phyloP scores from a whole-genome alignment of 2,797 vertebrate genomes.

The Ctenosaura bakeri region DNA sequence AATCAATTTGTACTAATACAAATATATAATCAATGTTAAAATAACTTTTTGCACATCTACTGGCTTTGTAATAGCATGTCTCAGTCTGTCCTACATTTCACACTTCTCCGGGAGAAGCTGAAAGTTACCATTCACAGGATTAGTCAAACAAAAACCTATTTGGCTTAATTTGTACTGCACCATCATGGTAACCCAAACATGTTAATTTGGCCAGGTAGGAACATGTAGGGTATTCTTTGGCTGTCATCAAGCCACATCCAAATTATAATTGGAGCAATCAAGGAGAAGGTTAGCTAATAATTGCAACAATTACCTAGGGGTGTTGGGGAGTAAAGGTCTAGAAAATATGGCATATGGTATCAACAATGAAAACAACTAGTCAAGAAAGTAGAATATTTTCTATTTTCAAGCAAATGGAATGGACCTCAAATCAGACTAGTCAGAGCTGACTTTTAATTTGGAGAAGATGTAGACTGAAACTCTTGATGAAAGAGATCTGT shows the following conservation, averaged over 20 bases:
- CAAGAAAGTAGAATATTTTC: background rate
- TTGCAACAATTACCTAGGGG: background rate
- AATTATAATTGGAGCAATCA: background rate
- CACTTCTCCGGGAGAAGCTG: background rate
- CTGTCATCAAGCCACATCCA: background rate
- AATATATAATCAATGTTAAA: no score
- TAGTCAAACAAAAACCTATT: background rate
- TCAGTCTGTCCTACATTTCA: background rate
- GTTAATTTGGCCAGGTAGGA: background rate
- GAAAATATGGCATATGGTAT: background rate
- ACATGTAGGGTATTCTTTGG: background rate
- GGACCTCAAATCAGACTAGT: background rate
- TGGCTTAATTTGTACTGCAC: no score
- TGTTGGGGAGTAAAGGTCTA: no score
- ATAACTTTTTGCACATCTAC: background rate
- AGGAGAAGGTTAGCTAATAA: background rate
- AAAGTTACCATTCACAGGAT: background rate
- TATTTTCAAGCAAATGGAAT: background rate
- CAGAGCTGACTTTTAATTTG: background rate
- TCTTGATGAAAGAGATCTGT: background rate
- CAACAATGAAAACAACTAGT: background rate
- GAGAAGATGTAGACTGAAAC: background rate
- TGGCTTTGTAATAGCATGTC: background rate
- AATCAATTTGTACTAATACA: no score
- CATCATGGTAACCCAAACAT: no score